phyloP scores from a whole-genome alignment of 2,888 invertebrate species.

The Fragum whitleyi region DNA sequence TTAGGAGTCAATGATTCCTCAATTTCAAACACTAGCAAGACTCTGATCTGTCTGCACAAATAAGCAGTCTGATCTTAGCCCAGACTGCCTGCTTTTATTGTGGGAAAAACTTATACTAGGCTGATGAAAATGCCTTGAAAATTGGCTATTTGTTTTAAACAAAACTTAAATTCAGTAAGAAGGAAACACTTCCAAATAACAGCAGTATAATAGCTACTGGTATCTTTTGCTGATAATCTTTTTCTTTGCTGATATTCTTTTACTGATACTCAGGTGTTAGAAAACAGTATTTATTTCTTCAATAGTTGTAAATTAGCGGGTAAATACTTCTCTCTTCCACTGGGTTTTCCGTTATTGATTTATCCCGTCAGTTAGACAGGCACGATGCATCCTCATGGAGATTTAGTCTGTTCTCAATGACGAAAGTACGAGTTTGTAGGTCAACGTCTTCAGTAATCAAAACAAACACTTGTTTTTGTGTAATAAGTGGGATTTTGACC shows the following conservation, averaged over 20 bases:
- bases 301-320: not conserved
- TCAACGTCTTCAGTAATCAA: slow-evolving; percentile 8
- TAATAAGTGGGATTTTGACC: slow-evolving; percentile 1
- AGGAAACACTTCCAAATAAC: too few species aligned
- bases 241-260: not conserved
- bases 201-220: not conserved
- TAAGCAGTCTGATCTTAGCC: too few species aligned
- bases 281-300: not conserved
- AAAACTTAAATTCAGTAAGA: too few species aligned
- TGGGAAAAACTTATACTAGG: too few species aligned
- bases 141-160: too few species aligned
- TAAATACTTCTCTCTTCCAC: not conserved
- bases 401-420: not conserved
- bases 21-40: too few species aligned
- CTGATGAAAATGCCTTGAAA: too few species aligned
- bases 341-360: not conserved
- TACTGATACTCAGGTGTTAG: not conserved
- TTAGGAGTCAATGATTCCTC: too few species aligned
- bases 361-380: not conserved
- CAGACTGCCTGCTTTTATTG: too few species aligned
- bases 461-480: slow-evolving; percentile 8
- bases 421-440: slow-evolving; percentile 17
- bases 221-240: not conserved
- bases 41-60: too few species aligned
- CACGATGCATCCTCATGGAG: slow-evolving; percentile 15